Conservation (phyloP, 2,888 invertebrate genomes). For the Scaptomyza tumidula region DNA sequence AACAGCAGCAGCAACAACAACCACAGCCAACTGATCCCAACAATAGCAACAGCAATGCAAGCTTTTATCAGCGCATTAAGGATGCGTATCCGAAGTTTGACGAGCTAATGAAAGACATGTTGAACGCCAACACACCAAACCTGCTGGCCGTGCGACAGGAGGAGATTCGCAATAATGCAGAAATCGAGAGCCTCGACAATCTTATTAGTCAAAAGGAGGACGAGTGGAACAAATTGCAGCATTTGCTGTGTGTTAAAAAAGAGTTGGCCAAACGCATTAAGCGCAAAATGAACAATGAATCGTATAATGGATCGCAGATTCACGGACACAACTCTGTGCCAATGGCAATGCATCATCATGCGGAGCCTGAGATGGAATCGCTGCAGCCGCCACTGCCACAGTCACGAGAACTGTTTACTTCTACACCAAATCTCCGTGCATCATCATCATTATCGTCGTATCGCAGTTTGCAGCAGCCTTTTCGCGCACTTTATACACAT, state of each 20-base stretch:
- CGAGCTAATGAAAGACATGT: slow-evolving; percentile 63
- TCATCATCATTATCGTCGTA: slow-evolving; percentile 5
- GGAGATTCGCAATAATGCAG: slow-evolving; percentile 88
- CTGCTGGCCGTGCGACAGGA: slow-evolving; percentile 85
- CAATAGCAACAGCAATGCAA: slow-evolving; percentile 61
- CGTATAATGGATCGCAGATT: slow-evolving; percentile 20
- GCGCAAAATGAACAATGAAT: slow-evolving; percentile 87
- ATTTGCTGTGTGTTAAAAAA: slow-evolving; percentile 93
- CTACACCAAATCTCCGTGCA: slow-evolving; percentile 33
- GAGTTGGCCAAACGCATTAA: slow-evolving; percentile 90
- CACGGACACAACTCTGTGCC: slow-evolving; percentile 44
- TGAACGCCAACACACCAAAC: slow-evolving; percentile 87
- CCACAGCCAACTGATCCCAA: slow-evolving; percentile 39
- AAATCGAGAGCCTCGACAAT: slow-evolving; percentile 89
- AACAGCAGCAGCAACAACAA: slow-evolving; percentile 1
- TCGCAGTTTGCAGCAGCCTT: slow-evolving; percentile 12
- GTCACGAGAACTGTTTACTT: slow-evolving; percentile 19
- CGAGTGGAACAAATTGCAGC: slow-evolving; percentile 93
- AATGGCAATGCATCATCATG: slow-evolving; percentile 26
- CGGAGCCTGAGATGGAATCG: slow-evolving; percentile 82
- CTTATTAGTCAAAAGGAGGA: slow-evolving; percentile 92
- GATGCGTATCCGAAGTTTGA: slow-evolving; percentile 69
- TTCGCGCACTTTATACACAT: neutral
- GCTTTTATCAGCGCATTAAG: slow-evolving; percentile 74
- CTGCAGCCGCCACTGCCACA: slow-evolving; percentile 86